phyloP scores from a whole-genome alignment of 2,888 invertebrate genomes.

The Drosophila cyrtoloma region DNA sequence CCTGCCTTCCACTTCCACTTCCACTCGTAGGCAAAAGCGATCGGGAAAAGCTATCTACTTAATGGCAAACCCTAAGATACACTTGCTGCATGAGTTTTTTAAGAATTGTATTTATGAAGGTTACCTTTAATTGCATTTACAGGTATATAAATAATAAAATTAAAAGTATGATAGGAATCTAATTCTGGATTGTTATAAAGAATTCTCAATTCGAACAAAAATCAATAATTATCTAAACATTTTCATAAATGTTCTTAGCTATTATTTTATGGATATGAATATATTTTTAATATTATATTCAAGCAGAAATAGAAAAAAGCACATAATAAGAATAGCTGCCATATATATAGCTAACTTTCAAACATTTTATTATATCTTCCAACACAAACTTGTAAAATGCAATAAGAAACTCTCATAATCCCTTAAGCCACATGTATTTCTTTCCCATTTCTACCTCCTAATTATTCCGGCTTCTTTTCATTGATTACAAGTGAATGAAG shows the following conservation, averaged over 20 bases:
- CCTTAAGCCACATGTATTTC: not conserved
- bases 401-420: not conserved
- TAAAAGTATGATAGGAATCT: not conserved
- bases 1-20: constrained; percentile 30
- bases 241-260: too few species aligned
- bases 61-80: constrained; percentile 18
- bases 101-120: too few species aligned
- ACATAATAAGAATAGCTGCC: not conserved
- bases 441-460: not conserved
- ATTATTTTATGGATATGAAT: not conserved
- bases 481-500: not conserved
- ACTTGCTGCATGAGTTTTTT: constrained; percentile 7
- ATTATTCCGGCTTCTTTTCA: not conserved
- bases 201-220: not conserved
- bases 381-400: not conserved
- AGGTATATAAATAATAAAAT: not conserved
- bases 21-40: constrained; percentile 33
- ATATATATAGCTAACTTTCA: not conserved
- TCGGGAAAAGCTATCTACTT: not conserved
- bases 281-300: not conserved
- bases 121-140: not conserved
- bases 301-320: not conserved
- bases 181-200: not conserved
- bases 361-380: not conserved
- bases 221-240: not conserved